These are phyloP conservation scores for Dendropsophus ebraccatus DNA, from an alignment of 2,113 vertebrate species.

Conservation along the genomic window DNA sequence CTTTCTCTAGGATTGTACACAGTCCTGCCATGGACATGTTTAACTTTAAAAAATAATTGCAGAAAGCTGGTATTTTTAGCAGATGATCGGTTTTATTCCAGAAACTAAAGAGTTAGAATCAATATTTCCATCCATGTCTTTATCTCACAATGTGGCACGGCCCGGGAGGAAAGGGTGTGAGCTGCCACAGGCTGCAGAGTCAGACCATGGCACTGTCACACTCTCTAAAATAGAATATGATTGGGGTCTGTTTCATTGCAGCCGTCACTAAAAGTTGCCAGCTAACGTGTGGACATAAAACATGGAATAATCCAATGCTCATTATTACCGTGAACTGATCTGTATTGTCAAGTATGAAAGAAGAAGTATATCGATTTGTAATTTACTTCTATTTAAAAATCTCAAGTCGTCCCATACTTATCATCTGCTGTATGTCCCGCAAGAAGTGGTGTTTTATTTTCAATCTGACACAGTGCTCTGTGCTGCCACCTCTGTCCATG, in stretches of 20 bases:
- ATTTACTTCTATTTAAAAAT: too few species aligned
- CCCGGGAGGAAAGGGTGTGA: conserved; percentile 56
- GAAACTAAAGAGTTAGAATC: conserved; percentile 8
- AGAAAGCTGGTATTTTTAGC: neutral
- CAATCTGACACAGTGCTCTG: too few species aligned
- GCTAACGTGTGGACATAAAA: conserved; percentile 31
- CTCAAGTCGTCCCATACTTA: too few species aligned
- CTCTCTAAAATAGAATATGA: conserved; percentile 56
- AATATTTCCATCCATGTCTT: conserved; percentile 37
- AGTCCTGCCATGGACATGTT: too few species aligned
- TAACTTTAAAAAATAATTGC: too few species aligned
- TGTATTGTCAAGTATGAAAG: neutral
- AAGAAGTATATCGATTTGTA: too few species aligned
- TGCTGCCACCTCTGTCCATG: too few species aligned
- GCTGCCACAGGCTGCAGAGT: conserved; percentile 48
- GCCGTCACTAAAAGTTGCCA: conserved; percentile 44
- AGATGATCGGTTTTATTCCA: neutral
- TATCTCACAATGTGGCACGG: conserved; percentile 48
- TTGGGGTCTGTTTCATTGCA: conserved; percentile 46
- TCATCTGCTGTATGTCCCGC: too few species aligned
- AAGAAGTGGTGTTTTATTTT: too few species aligned
- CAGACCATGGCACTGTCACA: conserved; percentile 56
- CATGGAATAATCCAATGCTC: conserved; percentile 26
- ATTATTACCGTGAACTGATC: neutral
- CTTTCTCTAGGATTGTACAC: too few species aligned